A percentile compares a stretch with the other conserved stretches of the same genome.
phyloP scores from a whole-genome alignment of 2,888 invertebrate genomes.

The Papilio protenor region DNA sequence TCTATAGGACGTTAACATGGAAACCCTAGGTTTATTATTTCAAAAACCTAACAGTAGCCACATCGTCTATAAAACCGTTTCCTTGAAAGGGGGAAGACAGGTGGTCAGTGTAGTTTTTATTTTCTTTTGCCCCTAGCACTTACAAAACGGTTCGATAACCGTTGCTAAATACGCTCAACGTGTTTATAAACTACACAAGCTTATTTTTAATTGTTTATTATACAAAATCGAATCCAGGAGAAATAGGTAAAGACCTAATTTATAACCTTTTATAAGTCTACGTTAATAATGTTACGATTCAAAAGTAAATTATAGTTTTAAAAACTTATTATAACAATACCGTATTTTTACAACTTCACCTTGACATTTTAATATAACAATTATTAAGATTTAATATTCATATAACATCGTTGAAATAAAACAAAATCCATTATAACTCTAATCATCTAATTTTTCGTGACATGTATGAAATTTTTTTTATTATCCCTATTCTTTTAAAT shows the following conservation, averaged over 20 bases:
- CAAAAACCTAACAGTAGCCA: slow-evolving; percentile 25
- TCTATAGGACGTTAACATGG: background rate
- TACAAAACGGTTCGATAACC: slow-evolving; percentile 9
- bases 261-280: too few relatives aligned
- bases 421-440: background rate
- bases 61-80: slow-evolving; percentile 24
- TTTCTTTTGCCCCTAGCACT: slow-evolving; percentile 24
- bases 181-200: slow-evolving; percentile 11
- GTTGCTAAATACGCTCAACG: slow-evolving; percentile 4
- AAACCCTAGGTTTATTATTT: slow-evolving; percentile 21
- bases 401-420: background rate
- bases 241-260: background rate
- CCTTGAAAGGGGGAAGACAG: slow-evolving; percentile 29
- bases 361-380: background rate
- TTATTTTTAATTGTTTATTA: background rate
- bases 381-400: background rate
- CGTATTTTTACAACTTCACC: background rate
- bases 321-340: background rate
- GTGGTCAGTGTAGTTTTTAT: slow-evolving; percentile 32
- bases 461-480: background rate
- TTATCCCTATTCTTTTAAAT: background rate
- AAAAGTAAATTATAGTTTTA: background rate
- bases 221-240: background rate
- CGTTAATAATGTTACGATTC: background rate
- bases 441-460: background rate